A percentile compares a stretch with the other conserved stretches of the same genome.
phyloP scores from a whole-genome alignment of 1,140 invertebrate genomes.

The Zelostemma sp. region DNA sequence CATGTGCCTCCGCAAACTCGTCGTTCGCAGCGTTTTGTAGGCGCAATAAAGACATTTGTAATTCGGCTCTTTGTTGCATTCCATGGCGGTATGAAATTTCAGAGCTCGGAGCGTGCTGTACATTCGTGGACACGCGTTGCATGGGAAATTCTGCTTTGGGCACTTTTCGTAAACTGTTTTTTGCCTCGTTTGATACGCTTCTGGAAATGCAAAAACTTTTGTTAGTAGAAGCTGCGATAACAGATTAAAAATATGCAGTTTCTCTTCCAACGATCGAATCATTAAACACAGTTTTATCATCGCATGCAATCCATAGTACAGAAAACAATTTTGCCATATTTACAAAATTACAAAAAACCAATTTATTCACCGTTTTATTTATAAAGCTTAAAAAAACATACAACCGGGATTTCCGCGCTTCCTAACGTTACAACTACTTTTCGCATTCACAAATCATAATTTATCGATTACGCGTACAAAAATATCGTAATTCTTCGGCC shows the following conservation, averaged over 20 bases:
- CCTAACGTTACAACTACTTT: no score
- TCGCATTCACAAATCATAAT: no score
- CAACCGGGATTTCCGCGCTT: no score
- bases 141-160: constrained; percentile 28
- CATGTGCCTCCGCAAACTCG: constrained; percentile 51
- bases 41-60: constrained; percentile 45
- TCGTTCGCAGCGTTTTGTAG: constrained; percentile 46
- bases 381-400: no score
- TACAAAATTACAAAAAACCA: no score
- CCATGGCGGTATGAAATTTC: constrained; percentile 53
- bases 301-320: neutral
- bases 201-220: constrained; percentile 34
- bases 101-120: constrained; percentile 61
- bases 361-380: no score
- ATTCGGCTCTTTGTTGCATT: constrained; percentile 56
- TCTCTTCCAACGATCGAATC: neutral
- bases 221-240: constrained; percentile 3
- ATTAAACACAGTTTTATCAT: neutral
- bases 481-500: neutral
- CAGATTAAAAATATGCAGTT: constrained; percentile 5
- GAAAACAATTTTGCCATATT: constrained; percentile 13
- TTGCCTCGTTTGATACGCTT: neutral
- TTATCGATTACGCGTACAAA: neutral
- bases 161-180: neutral
- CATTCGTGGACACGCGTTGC: constrained; percentile 48